A percentile compares a stretch with the other conserved stretches of the same genome.
Conservation (phyloP, 2,888 invertebrate species). For the Drosophila incognita region DNA sequence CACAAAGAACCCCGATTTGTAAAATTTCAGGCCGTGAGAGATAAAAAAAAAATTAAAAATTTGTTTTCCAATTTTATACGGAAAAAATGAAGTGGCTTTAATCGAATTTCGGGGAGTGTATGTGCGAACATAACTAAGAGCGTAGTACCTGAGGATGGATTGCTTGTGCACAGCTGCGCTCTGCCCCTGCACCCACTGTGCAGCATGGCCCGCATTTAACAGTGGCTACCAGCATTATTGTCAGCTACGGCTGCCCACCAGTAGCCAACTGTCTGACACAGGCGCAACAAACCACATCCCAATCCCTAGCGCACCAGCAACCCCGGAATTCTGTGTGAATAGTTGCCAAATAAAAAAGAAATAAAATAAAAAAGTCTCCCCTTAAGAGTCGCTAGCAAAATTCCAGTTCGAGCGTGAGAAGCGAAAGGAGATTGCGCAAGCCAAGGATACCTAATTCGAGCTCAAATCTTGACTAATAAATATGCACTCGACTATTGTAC, state of each 20-base stretch:
- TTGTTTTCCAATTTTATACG: no score
- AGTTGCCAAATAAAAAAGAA: slow-evolving; percentile 22
- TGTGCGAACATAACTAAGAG: not conserved
- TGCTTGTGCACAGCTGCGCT: slow-evolving; percentile 31
- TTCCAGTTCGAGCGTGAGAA: slow-evolving; percentile 63
- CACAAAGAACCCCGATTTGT: no score
- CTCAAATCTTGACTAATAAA: slow-evolving; percentile 4
- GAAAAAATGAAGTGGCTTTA: no score
- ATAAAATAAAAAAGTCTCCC: not conserved
- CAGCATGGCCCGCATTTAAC: slow-evolving; percentile 46
- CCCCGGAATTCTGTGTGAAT: slow-evolving; percentile 32
- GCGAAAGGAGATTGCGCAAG: slow-evolving; percentile 3
- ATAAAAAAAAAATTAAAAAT: no score
- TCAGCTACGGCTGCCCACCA: slow-evolving; percentile 41
- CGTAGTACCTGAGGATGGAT: slow-evolving; percentile 9
- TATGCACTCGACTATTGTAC: slow-evolving; percentile 41
- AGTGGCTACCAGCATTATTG: slow-evolving; percentile 64
- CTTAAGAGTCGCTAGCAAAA: slow-evolving; percentile 13
- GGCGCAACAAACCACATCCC: slow-evolving; percentile 12
- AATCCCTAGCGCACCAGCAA: not conserved
- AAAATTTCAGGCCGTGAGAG: no score
- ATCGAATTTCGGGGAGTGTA: no score
- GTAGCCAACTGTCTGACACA: slow-evolving; percentile 60
- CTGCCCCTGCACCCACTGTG: not conserved
- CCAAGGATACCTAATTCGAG: slow-evolving; percentile 11